Percentiles rank a stretch among this genome's conserved stretches.
These are phyloP conservation scores for Hirundichthys speculiger DNA, from an alignment of 2,113 vertebrate genomes.

Conservation along the genomic window DNA sequence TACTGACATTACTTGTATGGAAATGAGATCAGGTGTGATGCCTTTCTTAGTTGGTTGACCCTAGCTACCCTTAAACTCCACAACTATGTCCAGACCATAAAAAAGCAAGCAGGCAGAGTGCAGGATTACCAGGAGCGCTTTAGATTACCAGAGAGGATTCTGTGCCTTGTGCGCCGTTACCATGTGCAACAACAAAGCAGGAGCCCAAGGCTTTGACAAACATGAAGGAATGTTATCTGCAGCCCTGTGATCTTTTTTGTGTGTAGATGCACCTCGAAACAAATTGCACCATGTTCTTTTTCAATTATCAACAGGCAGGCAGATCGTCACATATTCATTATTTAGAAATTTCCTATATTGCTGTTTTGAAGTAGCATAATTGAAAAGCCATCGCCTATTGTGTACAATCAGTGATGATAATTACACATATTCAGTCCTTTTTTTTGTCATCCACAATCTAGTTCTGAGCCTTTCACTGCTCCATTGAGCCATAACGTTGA, in stretches of 20 bases:
- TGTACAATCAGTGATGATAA: not conserved
- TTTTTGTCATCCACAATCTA: slow-evolving; percentile 9
- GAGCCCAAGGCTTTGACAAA: slow-evolving; percentile 47
- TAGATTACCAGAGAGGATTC: slow-evolving; percentile 35
- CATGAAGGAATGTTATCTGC: slow-evolving; percentile 47
- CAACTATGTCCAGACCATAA: slow-evolving; percentile 38
- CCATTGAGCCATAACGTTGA: slow-evolving; percentile 24
- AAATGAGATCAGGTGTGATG: slow-evolving; percentile 27
- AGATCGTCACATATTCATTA: not conserved
- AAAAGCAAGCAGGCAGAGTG: slow-evolving; percentile 38
- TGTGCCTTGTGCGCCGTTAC: slow-evolving; percentile 42
- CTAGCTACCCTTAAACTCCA: slow-evolving; percentile 22
- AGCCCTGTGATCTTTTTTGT: slow-evolving; percentile 46
- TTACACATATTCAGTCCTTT: slow-evolving; percentile 5
- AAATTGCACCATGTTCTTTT: slow-evolving; percentile 34
- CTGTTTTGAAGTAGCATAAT: not conserved
- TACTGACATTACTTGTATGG: slow-evolving; percentile 17
- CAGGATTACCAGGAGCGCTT: slow-evolving; percentile 42
- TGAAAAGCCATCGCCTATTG: not conserved
- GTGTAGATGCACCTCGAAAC: slow-evolving; percentile 41
- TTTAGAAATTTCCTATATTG: not conserved
- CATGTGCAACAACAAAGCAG: slow-evolving; percentile 55
- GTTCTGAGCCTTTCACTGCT: slow-evolving; percentile 32
- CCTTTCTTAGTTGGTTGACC: slow-evolving; percentile 49
- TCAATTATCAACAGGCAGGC: not conserved